Percentiles rank a stretch among this genome's conserved stretches.
These are phyloP conservation scores for Drosophila lutescens DNA, from an alignment of 2,888 invertebrate genomes.

Conservation along the genomic window DNA sequence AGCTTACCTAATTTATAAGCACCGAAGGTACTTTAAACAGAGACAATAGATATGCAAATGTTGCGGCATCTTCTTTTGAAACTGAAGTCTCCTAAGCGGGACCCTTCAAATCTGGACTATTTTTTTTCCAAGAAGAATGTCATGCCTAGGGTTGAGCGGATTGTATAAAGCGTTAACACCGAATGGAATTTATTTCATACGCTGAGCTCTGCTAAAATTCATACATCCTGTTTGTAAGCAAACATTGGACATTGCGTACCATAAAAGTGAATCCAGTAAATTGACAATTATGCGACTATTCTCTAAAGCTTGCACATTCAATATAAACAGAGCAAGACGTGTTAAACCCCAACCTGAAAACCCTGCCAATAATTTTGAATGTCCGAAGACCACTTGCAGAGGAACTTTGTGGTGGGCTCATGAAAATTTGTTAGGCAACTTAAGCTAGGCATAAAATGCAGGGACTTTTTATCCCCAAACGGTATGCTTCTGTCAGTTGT, in stretches of 20 bases:
- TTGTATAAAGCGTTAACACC: constrained; percentile 54
- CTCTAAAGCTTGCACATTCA: constrained; percentile 42
- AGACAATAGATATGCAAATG: constrained; percentile 24
- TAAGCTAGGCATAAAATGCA: constrained; percentile 71
- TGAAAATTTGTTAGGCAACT: constrained; percentile 67
- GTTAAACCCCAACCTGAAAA: constrained; percentile 48
- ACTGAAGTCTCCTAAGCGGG: not conserved
- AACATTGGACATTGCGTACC: constrained; percentile 10
- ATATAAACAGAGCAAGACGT: constrained; percentile 63
- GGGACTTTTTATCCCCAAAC: constrained; percentile 33
- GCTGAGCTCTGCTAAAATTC: constrained; percentile 23
- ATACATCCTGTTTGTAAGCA: constrained; percentile 51
- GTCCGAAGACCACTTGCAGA: constrained; percentile 4
- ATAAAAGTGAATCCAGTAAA: constrained; percentile 75
- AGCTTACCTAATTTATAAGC: constrained; percentile 62
- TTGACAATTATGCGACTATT: constrained; percentile 72
- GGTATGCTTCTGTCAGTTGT: constrained; percentile 59
- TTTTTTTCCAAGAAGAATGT: constrained; percentile 48
- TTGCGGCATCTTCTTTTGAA: constrained; percentile 41
- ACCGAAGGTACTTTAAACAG: constrained; percentile 4
- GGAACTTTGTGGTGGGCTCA: constrained; percentile 13
- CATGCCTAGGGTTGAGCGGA: constrained; percentile 69
- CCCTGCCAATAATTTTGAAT: constrained; percentile 65
- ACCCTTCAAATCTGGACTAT: constrained; percentile 18
- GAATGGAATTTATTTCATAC: constrained; percentile 50